Evolutionary conservation across 1,140 invertebrate species (phyloP).

Genomic region (Ectropis grisescens): DNA sequence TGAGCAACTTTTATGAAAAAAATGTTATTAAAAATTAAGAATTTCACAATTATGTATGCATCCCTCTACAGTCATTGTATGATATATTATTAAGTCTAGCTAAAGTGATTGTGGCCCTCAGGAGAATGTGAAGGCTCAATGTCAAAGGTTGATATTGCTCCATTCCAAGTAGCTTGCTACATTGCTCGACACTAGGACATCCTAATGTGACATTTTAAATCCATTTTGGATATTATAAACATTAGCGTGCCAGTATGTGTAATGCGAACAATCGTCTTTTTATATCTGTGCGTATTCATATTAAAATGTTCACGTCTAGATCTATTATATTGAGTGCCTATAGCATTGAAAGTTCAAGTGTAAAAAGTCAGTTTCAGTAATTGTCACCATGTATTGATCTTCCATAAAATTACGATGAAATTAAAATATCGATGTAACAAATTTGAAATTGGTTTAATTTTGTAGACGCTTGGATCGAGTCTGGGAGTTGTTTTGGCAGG

Average conservation of each 20-base stretch:
- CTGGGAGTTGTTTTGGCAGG: slow-evolving; percentile 6
- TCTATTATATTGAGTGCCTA: slow-evolving; percentile 68
- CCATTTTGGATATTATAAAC: slow-evolving; percentile 54
- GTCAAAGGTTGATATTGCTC: slow-evolving; percentile 42
- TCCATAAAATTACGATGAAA: slow-evolving; percentile 70
- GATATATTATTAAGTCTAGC: slow-evolving; percentile 52
- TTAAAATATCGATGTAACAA: slow-evolving; percentile 68
- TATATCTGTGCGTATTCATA: slow-evolving; percentile 55
- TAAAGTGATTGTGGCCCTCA: slow-evolving; percentile 53
- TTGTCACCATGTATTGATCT: slow-evolving; percentile 69
- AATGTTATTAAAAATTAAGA: too few relatives aligned
- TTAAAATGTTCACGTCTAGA: slow-evolving; percentile 65
- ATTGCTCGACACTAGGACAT: slow-evolving; percentile 41
- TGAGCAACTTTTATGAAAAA: not conserved
- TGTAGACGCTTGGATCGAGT: slow-evolving; percentile 1
- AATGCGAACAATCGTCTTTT: slow-evolving; percentile 51
- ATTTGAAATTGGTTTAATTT: slow-evolving; percentile 54
- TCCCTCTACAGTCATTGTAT: slow-evolving; percentile 50
- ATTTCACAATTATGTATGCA: slow-evolving; percentile 14
- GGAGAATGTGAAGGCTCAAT: slow-evolving; percentile 34
- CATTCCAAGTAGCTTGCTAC: slow-evolving; percentile 54
- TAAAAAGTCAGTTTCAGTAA: slow-evolving; percentile 67
- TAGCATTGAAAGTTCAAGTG: slow-evolving; percentile 65
- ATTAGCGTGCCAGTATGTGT: slow-evolving; percentile 50
- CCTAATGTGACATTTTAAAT: slow-evolving; percentile 62